A percentile compares a stretch with the other conserved stretches of the same genome.
Conservation (phyloP, 1,140 invertebrate species). For the Panagrolaimus sp. region DNA sequence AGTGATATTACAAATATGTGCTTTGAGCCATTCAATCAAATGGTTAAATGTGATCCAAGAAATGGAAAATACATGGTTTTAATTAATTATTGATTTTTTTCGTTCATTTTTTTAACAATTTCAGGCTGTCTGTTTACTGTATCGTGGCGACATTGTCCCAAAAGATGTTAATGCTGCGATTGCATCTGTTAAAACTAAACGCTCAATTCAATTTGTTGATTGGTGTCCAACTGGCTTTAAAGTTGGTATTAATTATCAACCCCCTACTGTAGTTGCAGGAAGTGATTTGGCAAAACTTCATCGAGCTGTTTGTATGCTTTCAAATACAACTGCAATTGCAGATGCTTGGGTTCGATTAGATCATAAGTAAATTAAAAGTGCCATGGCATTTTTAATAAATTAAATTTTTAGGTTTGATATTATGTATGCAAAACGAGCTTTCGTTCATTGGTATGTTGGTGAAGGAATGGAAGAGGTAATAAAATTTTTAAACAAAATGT, state of each 20-base stretch:
- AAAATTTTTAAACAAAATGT: too few species aligned
- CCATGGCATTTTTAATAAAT: too few species aligned
- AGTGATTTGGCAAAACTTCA: conserved; percentile 57
- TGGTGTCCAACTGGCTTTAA: conserved; percentile 60
- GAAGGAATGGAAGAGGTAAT: conserved; percentile 75
- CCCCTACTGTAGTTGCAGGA: conserved; percentile 58
- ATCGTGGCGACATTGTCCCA: conserved; percentile 71
- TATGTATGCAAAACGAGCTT: conserved; percentile 75
- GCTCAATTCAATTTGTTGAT: conserved; percentile 53
- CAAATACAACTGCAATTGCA: conserved; percentile 71
- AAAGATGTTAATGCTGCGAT: conserved; percentile 65
- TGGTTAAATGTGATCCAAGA: conserved; percentile 69
- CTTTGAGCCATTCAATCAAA: conserved; percentile 76
- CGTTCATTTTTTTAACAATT: too few species aligned
- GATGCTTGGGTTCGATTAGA: conserved; percentile 72
- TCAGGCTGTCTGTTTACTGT: conserved; percentile 73
- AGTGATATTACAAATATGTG: conserved; percentile 75
- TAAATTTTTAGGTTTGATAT: conserved; percentile 53
- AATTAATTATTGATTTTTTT: too few species aligned
- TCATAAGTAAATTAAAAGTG: conserved; percentile 62
- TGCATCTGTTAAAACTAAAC: conserved; percentile 61
- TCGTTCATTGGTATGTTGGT: conserved; percentile 75
- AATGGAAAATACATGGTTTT: conserved; percentile 67
- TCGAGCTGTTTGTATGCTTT: conserved; percentile 69
- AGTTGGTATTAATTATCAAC: conserved; percentile 59